Base-by-base conservation (phyloP, 1,140 invertebrate species). In the Eupristina koningsbergeri region DNA sequence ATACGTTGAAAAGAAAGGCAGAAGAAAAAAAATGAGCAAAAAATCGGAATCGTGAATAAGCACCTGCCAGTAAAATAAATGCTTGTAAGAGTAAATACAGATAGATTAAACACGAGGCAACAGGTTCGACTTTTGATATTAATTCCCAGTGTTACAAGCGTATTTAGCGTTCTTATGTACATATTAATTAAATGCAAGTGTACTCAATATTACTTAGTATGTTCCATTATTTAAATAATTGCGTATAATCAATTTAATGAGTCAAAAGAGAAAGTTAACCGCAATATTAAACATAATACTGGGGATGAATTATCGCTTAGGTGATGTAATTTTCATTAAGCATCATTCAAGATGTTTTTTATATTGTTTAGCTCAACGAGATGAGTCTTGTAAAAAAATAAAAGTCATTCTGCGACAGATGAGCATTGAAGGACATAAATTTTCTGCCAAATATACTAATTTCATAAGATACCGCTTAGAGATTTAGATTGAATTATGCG, bases 101-200 rank as follows among this genome's bases (percentile, higher is more conserved):
- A 61, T n/a, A 64, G 58, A 8, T 17, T 19, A 50, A 31, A 8
- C 26, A 50, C 29, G 53, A 41, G 26, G 80, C 53, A 81, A 81
- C 53, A 81, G 74, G 69, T 81, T 80, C n/a, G 39, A 71, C 53
- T 81, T 81, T 22, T 74, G 80, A n/a, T 41, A 81, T n/a, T 71
- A 17, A 29, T 39, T 45, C 29, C 61, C 63, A 81, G 50, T n/a
- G 2, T 22, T 8, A 47, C n/a, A 1, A 29, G 47, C 11, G 8
- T 7, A 29, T 75, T 34, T 31, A 50, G 3, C 7, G 0, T 34
- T 75, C 29, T 53, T 53, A 34, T 13, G 13, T 58, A 26, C 47
- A 13, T 50, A 8, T 50, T 50, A 2, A 17, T 50, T 15, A 17
- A 2, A 50, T 50, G 2, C 7, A 13, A 50, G 15, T n/a, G 29